Conservation (phyloP, 1,140 invertebrate species). For the Drosophila sp. region DNA sequence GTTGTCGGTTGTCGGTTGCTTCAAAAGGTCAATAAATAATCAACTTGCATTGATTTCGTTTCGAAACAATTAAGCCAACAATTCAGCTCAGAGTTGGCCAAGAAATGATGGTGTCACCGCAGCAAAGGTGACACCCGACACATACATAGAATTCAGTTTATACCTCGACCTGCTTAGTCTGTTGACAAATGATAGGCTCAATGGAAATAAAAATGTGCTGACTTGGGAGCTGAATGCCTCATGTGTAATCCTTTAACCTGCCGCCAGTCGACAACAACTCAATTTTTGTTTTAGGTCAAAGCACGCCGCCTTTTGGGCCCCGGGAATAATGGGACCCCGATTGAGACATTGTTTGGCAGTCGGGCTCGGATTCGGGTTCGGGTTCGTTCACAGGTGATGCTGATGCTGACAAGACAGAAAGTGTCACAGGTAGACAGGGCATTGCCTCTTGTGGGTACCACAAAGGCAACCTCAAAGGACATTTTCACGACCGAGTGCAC, state of each 20-base stretch:
- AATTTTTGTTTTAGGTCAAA: constrained; percentile 65
- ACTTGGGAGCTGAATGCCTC: constrained; percentile 49
- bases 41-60: constrained; percentile 73
- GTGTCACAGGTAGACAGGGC: constrained; percentile 33
- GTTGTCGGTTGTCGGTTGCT: constrained; percentile 48
- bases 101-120: constrained; percentile 80
- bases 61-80: constrained; percentile 74
- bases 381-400: constrained; percentile 53
- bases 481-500: constrained; percentile 71
- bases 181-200: constrained; percentile 72
- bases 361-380: not conserved
- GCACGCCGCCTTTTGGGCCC: constrained; percentile 43
- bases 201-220: constrained; percentile 61
- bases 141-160: constrained; percentile 9
- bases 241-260: constrained; percentile 78
- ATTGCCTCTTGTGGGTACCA: not conserved
- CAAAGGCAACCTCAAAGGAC: constrained; percentile 72
- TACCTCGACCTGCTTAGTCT: constrained; percentile 54
- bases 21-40: constrained; percentile 75
- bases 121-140: constrained; percentile 62
- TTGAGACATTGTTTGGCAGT: constrained; percentile 62
- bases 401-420: constrained; percentile 37
- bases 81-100: constrained; percentile 69
- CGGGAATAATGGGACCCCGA: constrained; percentile 32
- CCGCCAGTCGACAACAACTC: constrained; percentile 65